Evolutionary conservation across 2,888 invertebrate species (phyloP).

Genomic region (Aleiodes alternator): DNA sequence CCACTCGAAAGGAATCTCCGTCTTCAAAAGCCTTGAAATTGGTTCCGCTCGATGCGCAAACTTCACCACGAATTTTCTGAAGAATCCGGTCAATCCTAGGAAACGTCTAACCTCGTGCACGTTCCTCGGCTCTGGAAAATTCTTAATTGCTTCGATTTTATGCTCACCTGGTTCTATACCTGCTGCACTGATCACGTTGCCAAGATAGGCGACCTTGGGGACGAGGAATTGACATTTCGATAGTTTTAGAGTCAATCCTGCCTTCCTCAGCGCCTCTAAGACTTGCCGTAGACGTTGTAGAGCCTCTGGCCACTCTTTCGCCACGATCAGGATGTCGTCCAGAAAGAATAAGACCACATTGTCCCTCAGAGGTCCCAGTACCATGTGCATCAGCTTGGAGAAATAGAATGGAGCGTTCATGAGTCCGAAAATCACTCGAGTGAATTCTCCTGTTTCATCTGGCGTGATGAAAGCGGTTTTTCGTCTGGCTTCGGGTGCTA

Average conservation of each 20-base stretch:
- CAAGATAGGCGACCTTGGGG: conserved; percentile 49
- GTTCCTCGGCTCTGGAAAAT: conserved; percentile 45
- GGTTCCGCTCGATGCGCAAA: conserved; percentile 53
- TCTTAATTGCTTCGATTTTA: conserved; percentile 50
- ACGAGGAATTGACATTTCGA: conserved; percentile 50
- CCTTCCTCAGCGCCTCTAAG: conserved; percentile 35
- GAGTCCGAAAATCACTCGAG: conserved; percentile 70
- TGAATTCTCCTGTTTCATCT: conserved; percentile 67
- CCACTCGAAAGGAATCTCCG: conserved; percentile 50
- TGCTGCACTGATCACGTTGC: conserved; percentile 47
- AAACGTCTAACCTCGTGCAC: conserved; percentile 54
- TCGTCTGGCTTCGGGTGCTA: conserved; percentile 60
- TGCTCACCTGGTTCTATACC: conserved; percentile 50
- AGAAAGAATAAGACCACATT: conserved; percentile 46
- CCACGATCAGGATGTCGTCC: conserved; percentile 59
- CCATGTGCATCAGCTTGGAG: conserved; percentile 66
- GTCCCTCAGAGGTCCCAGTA: conserved; percentile 46
- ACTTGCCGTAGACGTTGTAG: conserved; percentile 36
- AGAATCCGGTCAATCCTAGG: conserved; percentile 55
- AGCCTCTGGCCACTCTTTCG: conserved; percentile 51
- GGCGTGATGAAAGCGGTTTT: conserved; percentile 70
- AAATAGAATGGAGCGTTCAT: conserved; percentile 70
- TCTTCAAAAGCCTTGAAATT: conserved; percentile 49
- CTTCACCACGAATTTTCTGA: conserved; percentile 52
- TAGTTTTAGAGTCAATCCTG: conserved; percentile 47